Evolutionary conservation across 2,113 vertebrate genomes (phyloP), one percentile per base, ranked within the genome.

Genomic region (Carettochelys insculpta): DNA sequence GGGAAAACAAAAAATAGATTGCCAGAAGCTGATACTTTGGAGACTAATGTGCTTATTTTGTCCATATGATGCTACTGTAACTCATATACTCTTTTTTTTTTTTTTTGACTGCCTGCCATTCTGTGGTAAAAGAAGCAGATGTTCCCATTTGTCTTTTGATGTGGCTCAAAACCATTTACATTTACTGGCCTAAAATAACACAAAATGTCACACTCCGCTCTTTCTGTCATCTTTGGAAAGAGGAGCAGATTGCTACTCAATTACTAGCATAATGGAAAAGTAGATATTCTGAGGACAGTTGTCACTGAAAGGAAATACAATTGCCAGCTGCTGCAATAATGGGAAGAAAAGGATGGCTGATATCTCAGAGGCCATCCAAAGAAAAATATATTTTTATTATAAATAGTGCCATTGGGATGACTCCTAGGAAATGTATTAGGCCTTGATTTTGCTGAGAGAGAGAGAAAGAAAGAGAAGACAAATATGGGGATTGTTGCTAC

Each of bases 111-210:
- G 86, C 14, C 81, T 93, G 61, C 89, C 80, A 78, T 92, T 86
- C 89, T 27, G n/a, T 76, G 51, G 77, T 94, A 86, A 90, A 82
- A 93, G 89, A 95, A 96, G 92, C 96, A 96, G 92, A 96, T 97
- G 94, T 97, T 97, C 84, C 73, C 80, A 41, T 96, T 96, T 97
- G 80, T 94, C 93, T 93, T 96, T 91, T 94, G 92, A 92, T 95
- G 83, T 93, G 88, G 83, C 92, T 97, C 89, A 88, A 90, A 95
- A 95, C 93, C 79, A 95, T 95, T 97, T 97, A 95, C 77, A 94
- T 93, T 96, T 91, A 80, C 86, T 95, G 92, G 41, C 92, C 95
- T 95, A 87, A 96, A 96, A 95, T 91, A 94, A 92, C 61, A 86
- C 1, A 41, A 77, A 6, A 16, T 53, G 54, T 82, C 43, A 0